Evolutionary conservation across 2,113 vertebrate genomes (phyloP).

Genomic region (Rhea americana): DNA sequence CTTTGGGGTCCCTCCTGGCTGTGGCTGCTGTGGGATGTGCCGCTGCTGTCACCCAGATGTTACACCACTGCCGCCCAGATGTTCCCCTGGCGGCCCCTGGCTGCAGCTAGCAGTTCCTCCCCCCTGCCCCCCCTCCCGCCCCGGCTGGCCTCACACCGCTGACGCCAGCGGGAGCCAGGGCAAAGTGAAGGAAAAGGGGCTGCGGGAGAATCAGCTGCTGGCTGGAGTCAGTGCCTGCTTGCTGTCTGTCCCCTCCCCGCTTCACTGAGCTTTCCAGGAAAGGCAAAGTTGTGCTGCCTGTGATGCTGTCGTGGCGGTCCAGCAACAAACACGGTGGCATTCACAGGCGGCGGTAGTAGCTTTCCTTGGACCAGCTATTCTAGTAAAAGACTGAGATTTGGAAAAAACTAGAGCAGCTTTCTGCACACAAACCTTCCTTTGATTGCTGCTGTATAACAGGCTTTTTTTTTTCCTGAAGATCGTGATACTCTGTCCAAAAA

Average conservation of each 20-base stretch:
- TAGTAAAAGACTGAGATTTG: background rate
- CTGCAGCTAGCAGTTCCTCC: background rate
- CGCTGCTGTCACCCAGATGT: constrained; percentile 63
- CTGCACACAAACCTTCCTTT: background rate
- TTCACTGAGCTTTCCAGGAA: background rate
- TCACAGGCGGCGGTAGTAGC: background rate
- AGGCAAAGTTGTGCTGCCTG: background rate
- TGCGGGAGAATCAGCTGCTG: background rate
- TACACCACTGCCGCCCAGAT: constrained; percentile 63
- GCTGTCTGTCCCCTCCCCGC: background rate
- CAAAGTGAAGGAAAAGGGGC: background rate
- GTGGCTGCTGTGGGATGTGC: background rate
- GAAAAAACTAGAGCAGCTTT: background rate
- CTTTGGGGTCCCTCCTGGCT: background rate
- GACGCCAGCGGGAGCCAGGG: background rate
- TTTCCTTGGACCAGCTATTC: background rate
- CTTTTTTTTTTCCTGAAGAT: background rate
- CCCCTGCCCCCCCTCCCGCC: background rate
- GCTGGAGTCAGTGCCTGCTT: background rate
- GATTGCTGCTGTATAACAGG: background rate
- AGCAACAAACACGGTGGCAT: background rate
- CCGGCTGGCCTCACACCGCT: background rate
- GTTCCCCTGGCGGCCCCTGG: constrained; percentile 58
- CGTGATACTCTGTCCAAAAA: background rate
- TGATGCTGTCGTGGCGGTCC: too few species aligned